A percentile compares a stretch with the other conserved stretches of the same genome.
These are phyloP conservation scores for Drosophila athabasca DNA, from an alignment of 1,140 invertebrate genomes.

Conservation along the genomic window DNA sequence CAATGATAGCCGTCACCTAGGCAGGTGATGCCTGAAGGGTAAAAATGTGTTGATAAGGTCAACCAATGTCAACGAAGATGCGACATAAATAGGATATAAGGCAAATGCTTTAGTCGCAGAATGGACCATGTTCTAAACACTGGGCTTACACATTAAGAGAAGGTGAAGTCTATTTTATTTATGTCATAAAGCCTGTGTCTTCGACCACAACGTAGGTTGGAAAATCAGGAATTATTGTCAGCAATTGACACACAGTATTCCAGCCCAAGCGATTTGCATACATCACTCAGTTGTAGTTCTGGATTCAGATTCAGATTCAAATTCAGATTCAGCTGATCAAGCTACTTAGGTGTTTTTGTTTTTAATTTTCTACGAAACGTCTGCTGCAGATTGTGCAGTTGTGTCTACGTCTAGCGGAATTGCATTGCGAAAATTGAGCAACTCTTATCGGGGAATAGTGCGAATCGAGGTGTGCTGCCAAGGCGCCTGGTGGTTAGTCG, in stretches of 20 bases:
- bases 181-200: no score
- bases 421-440: constrained; percentile 35
- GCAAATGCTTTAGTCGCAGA: no score
- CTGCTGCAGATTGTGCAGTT: constrained; percentile 43
- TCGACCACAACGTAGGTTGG: constrained; percentile 17
- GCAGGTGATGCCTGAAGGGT: constrained; percentile 12
- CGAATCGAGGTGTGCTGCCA: constrained; percentile 25
- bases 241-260: constrained; percentile 34
- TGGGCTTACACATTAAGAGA: no score
- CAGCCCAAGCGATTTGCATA: constrained; percentile 46
- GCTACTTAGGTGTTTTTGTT: constrained; percentile 48
- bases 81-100: no score
- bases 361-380: constrained; percentile 45
- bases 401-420: constrained; percentile 27
- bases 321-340: constrained; percentile 32
- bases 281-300: constrained; percentile 35
- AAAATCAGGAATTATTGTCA: constrained; percentile 47
- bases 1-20: neutral
- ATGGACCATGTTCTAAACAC: no score
- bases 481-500: constrained; percentile 62
- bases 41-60: constrained; percentile 13
- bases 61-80: no score
- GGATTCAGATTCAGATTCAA: constrained; percentile 18
- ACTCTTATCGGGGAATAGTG: constrained; percentile 49
- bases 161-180: no score